Base-by-base conservation (phyloP, 2,797 vertebrate species). In the Gobio occitaniae region DNA sequence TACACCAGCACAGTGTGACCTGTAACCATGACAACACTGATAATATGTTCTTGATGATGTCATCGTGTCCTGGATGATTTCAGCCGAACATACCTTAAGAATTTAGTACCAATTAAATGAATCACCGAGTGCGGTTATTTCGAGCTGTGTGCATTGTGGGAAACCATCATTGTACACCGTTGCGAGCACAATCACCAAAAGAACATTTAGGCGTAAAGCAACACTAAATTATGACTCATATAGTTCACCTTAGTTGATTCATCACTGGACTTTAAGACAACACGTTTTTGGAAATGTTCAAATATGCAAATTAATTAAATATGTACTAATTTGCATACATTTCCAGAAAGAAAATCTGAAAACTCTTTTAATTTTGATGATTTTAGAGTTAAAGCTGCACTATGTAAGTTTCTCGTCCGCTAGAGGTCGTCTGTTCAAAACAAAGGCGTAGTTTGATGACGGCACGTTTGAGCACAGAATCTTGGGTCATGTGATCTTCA, bases 1-100 rank as follows among this genome's bases (percentile, higher is more conserved):
- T 69, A 80, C 2, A 56, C 78, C 6, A 16, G 50, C 16, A 6
- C 50, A 52, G 50, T 52, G 15, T 52, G 50, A 52, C 5, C 50
- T 52, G 50, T 52, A 8, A 56, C 80, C 81, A 63, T 72, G 56
- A 52, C 76, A 50, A 72, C 81, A 13, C 56, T 54, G 12, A 54
- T 65, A 25, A 74, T 52, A 56, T 41, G 5, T 52, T 68, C 25
- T 52, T 52, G 29, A 80, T 80, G 78, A 52, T 15, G 19, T 52
- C 78, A 52, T 80, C 19, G 15, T 17, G 3, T 52, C 68, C 44
- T 79, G 59, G 17, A 50, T 48, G 50, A 75, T 10, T 9, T 50
- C 71, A 50, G 72, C 50, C 48, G 21, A 19, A 10, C 54, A 61
- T 36, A 61, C 21, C 56, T 25, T 47, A 78, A 29, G 63, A 25